phyloP scores from a whole-genome alignment of 2,113 vertebrate genomes.

The Pandion haliaetus region DNA sequence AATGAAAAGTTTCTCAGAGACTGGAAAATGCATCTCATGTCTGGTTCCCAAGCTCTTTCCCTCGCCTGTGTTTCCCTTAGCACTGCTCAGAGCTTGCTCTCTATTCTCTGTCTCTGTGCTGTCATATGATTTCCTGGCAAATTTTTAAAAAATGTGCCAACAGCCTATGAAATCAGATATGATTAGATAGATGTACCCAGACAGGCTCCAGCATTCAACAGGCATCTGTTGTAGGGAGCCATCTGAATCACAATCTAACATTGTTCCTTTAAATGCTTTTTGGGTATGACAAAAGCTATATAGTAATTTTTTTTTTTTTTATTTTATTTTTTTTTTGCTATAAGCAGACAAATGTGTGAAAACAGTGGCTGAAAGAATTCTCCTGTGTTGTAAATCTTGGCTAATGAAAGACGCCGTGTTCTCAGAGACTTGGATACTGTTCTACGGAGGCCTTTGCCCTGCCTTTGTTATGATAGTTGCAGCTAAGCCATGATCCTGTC shows the following conservation, averaged over 20 bases:
- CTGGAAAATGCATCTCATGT: not conserved
- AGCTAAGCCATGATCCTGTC: not conserved
- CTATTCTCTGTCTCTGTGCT: not conserved
- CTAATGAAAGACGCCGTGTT: not conserved
- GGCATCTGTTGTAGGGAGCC: not conserved
- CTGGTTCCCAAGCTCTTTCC: not conserved
- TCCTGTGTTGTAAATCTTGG: not conserved
- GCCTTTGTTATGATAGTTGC: not conserved
- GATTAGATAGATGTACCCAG: not conserved
- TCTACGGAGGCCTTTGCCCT: not conserved
- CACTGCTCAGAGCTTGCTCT: not conserved
- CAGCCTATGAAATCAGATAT: not conserved
- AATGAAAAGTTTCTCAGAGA: slow-evolving; percentile 13
- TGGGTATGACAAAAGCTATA: not conserved
- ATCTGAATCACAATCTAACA: not conserved
- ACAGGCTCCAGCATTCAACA: slow-evolving; percentile 3
- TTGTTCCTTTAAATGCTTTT: not conserved
- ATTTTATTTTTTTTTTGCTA: not conserved
- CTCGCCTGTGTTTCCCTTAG: not conserved
- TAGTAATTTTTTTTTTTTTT: not conserved
- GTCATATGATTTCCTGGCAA: not conserved
- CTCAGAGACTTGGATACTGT: not conserved
- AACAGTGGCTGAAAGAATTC: not conserved
- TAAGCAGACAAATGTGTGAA: not conserved
- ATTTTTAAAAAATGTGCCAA: not conserved